Evolutionary conservation across 1,140 invertebrate species (phyloP), one percentile per base, ranked within the genome.

Genomic region (Anastrepha ludens): DNA sequence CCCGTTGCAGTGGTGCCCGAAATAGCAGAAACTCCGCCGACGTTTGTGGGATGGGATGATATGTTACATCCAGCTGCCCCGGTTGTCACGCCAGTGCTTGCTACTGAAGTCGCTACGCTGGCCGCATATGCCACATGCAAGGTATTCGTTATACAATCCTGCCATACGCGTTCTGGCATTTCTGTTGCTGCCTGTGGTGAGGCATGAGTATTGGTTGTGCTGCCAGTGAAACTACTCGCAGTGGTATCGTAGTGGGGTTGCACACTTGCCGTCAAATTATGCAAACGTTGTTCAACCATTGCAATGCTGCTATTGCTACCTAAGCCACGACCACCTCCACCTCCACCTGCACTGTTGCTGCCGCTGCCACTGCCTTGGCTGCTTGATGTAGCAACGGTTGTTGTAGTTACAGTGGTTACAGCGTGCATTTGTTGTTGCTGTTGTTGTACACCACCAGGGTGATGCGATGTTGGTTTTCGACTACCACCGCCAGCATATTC

Each of bases 81-180:
- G 15, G 5, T 20, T 29, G 86, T 15, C 62, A 13, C 50, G 29
- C 64, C 44, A 70, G 9, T 67, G 44, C 64, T 47, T 11, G 15
- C 29, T 87, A 44, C 17, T 47, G 70, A 59, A 81, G 70, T 41
- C 39, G 29, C 60, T 74, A 64, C 55, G 89, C 74, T 41, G 89
- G 88, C 13, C 89, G 89, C 67, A 86, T 87, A 59, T 50, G 62
- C 89, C 74, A 91, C 89, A 67, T 91, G 91, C 87, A 93, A 87
- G 59, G 90, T 90, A 88, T 92, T 93, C 89, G 96, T 94, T 90
- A 96, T 93, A 90, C 95, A 96, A 92, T 97, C 96, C 91, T 97
- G 96, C 96, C 96, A 97, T 20, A 96, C 95, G 85, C 96, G 94
- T 93, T 97, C 97, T 20, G 96, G 95, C 90, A 97, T 93, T 88